Conservation (phyloP, 1,140 invertebrate species). For the Drosophila navojoa region DNA sequence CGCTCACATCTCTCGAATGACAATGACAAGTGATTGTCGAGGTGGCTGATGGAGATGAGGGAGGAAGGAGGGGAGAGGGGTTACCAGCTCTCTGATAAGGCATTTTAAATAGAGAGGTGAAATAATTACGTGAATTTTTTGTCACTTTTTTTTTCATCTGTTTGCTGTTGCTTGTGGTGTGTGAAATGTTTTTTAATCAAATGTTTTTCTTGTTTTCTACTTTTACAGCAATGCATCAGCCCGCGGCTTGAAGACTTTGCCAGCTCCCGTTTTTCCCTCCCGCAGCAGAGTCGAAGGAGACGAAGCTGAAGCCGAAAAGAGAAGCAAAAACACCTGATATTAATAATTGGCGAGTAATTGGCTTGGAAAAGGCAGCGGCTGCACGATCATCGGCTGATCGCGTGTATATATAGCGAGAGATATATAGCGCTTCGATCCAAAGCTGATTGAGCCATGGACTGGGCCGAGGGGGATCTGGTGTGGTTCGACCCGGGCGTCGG, state of each 20-base stretch:
- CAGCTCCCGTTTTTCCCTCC: not conserved
- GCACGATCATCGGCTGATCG: not conserved
- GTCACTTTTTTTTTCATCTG: conserved; percentile 14
- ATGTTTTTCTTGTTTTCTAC: conserved; percentile 26
- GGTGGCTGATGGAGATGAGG: conserved; percentile 21
- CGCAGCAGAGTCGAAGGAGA: not conserved
- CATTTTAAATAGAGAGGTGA: conserved; percentile 51
- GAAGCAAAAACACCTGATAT: not conserved
- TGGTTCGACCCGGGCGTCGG: conserved; percentile 97
- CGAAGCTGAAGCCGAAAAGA: not conserved
- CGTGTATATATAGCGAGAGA: not conserved
- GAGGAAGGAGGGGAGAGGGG: not conserved
- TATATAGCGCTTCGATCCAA: not conserved
- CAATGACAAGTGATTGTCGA: conserved; percentile 49
- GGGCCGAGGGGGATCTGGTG: conserved; percentile 91
- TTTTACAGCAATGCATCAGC: conserved; percentile 64
- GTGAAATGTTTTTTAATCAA: conserved; percentile 46
- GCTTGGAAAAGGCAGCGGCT: conserved; percentile 4
- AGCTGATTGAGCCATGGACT: conserved; percentile 83
- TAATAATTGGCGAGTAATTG: conserved; percentile 10
- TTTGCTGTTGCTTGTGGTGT: conserved; percentile 18
- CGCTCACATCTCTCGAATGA: conserved; percentile 4
- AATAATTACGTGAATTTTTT: conserved; percentile 60
- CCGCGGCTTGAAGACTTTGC: conserved; percentile 47
- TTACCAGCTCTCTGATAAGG: conserved; percentile 21